These are phyloP conservation scores for Monochamus alternatus DNA, from an alignment of 2,888 invertebrate genomes.

Conservation along the genomic window DNA sequence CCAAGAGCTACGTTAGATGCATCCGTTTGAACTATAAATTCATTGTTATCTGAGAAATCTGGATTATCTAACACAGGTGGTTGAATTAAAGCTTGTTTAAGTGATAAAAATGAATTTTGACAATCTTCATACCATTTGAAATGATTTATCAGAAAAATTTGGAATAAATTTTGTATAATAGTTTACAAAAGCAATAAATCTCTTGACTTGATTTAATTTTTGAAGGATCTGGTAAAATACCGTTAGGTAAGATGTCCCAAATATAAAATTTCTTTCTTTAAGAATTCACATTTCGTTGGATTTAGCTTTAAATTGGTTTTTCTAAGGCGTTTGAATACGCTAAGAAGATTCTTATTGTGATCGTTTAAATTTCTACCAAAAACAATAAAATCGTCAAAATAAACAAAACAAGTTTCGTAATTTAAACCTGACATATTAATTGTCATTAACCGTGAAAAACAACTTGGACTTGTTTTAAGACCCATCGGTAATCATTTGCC, in stretches of 20 bases:
- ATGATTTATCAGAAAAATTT: conserved; percentile 44
- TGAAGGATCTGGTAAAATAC: conserved; percentile 42
- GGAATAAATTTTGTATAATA: conserved; percentile 46
- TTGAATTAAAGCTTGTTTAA: conserved; percentile 19
- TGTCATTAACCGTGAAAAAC: neutral
- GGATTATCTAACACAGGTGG: conserved; percentile 26
- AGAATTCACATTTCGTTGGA: conserved; percentile 51
- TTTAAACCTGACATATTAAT: conserved; percentile 29
- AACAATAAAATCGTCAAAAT: conserved; percentile 11
- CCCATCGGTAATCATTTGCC: conserved; percentile 8
- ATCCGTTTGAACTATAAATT: conserved; percentile 26
- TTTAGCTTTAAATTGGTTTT: conserved; percentile 52
- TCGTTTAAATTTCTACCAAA: conserved; percentile 14
- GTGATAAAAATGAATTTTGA: conserved; percentile 43
- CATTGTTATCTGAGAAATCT: conserved; percentile 30
- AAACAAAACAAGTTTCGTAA: neutral
- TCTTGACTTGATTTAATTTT: conserved; percentile 43
- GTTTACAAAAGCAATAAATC: conserved; percentile 49
- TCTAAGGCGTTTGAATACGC: neutral
- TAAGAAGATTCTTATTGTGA: too few species aligned
- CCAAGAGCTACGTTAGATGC: conserved; percentile 14
- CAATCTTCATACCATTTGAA: conserved; percentile 44
- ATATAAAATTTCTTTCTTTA: conserved; percentile 49
- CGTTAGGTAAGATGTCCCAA: conserved; percentile 45
- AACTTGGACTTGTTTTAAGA: conserved; percentile 17